A percentile compares a stretch with the other conserved stretches of the same genome.
Evolutionary conservation across 2,888 invertebrate genomes (phyloP).

Genomic region (Yponomeuta malinellus): DNA sequence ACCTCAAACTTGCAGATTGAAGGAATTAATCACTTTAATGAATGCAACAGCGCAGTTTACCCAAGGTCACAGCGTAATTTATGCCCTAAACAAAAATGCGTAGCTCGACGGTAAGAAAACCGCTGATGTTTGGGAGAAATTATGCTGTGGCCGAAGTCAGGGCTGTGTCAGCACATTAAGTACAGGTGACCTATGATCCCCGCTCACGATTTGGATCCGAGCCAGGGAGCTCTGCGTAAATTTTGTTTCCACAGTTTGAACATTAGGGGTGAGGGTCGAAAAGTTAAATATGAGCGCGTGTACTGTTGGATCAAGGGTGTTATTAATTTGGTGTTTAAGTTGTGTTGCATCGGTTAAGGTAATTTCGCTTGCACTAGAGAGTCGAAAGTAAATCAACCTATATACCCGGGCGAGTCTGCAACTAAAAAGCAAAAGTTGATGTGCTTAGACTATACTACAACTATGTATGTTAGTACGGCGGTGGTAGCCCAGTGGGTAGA

Average conservation of each 20-base stretch:
- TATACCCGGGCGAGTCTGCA: no score
- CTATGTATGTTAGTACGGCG: no score
- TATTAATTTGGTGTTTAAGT: background rate
- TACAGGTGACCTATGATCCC: conserved; percentile 55
- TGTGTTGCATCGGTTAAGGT: background rate
- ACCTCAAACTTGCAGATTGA: no score
- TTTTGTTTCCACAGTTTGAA: conserved; percentile 44
- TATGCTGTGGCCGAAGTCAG: background rate
- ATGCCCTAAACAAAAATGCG: background rate
- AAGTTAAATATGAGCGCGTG: conserved; percentile 44
- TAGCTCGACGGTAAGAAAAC: background rate
- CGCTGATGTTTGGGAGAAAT: background rate
- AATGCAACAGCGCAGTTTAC: background rate
- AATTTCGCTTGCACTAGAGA: no score
- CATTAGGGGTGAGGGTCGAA: conserved; percentile 43
- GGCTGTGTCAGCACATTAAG: conserved; percentile 48
- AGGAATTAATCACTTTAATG: background rate
- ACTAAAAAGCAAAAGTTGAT: no score
- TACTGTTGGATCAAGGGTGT: background rate
- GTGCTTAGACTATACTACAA: no score
- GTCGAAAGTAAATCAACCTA: no score
- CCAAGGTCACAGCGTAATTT: background rate
- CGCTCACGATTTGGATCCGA: conserved; percentile 50
- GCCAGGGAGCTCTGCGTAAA: conserved; percentile 51
- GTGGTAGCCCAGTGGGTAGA: no score